Evolutionary conservation across 2,888 invertebrate species (phyloP).

Genomic region (Parapristionchus giblindavisi): DNA sequence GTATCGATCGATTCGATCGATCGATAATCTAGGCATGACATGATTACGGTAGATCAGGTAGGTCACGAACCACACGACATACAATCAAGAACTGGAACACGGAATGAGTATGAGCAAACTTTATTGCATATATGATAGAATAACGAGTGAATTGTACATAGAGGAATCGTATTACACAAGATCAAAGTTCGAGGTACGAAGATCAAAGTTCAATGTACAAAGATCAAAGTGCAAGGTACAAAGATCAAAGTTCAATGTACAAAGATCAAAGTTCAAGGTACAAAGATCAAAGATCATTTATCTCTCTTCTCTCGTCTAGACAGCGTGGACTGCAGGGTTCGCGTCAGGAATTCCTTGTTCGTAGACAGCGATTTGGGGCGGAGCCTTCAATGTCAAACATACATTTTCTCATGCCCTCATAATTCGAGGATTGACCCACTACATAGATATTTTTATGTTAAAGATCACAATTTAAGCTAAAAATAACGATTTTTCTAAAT

Average conservation of each 20-base stretch:
- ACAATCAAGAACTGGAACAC: not conserved
- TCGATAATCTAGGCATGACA: not conserved
- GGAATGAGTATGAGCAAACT: too few species aligned
- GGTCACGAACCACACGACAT: constrained; percentile 10
- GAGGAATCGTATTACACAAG: too few species aligned
- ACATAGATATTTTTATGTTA: too few species aligned
- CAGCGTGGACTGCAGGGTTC: constrained; percentile 52
- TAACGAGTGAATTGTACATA: too few species aligned
- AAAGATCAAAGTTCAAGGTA: too few species aligned
- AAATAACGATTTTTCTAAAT: too few species aligned
- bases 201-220: too few species aligned
- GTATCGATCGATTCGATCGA: constrained; percentile 5
- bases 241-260: too few species aligned
- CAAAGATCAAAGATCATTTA: not conserved
- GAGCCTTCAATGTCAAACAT: constrained; percentile 38
- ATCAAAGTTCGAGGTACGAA: too few species aligned
- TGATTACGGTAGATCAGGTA: not conserved
- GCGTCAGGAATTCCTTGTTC: constrained; percentile 53
- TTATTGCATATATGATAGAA: not conserved
- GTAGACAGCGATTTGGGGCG: constrained; percentile 51
- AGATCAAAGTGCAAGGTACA: too few species aligned
- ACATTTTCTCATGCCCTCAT: not conserved
- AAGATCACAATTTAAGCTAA: too few species aligned
- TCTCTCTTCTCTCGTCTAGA: constrained; percentile 38
- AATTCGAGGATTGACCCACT: too few species aligned